Evolutionary conservation across 2,797 vertebrate genomes (phyloP).

Genomic region (Silurus aristotelis): DNA sequence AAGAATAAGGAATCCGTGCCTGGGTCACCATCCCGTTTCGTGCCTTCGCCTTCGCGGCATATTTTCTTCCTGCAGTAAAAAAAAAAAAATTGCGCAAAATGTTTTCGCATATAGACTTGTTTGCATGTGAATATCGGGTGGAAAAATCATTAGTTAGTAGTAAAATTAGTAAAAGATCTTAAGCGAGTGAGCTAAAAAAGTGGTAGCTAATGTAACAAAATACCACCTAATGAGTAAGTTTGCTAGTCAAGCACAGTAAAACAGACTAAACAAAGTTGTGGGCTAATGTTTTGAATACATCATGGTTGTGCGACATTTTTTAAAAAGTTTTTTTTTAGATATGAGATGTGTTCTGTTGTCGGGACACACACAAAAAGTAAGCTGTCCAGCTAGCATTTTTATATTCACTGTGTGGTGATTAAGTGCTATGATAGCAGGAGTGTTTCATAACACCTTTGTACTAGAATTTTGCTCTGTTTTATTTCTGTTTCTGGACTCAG

Average conservation of each 20-base stretch:
- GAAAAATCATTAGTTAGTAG: neutral
- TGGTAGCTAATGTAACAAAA: neutral
- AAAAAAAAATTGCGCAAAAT: constrained; percentile 73
- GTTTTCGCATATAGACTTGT: constrained; percentile 67
- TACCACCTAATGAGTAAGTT: neutral
- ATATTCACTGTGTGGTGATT: neutral
- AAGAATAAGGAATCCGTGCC: constrained; percentile 77
- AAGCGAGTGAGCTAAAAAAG: neutral
- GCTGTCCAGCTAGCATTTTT: neutral
- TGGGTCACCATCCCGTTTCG: constrained; percentile 70
- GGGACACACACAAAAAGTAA: neutral
- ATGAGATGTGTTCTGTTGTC: neutral
- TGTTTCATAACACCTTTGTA: neutral
- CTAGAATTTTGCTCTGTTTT: neutral
- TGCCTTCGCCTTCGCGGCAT: constrained; percentile 52
- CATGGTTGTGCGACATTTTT: too few species aligned
- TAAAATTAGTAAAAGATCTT: neutral
- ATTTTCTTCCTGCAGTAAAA: constrained; percentile 52
- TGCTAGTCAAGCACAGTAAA: neutral
- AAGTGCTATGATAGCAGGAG: neutral
- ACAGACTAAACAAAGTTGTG: neutral
- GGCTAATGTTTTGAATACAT: neutral
- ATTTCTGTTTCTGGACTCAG: neutral
- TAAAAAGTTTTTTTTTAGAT: too few species aligned
- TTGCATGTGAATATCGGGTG: constrained; percentile 30